Evolutionary conservation across 1,140 invertebrate species (phyloP).

Genomic region (Drosophila dunni): DNA sequence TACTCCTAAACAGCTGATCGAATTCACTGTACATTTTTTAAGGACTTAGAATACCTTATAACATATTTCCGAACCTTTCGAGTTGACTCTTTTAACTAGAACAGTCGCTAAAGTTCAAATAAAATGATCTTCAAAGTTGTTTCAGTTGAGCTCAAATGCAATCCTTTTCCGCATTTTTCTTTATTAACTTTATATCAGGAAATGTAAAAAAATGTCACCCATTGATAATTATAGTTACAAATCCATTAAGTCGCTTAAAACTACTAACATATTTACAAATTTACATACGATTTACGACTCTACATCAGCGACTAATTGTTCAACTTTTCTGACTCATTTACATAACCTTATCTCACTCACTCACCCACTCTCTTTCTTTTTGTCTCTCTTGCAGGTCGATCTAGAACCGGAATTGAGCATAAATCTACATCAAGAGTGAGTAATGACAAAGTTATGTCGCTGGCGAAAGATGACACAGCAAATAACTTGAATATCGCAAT

Average conservation of each 20-base stretch:
- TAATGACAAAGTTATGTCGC: slow-evolving; percentile 81
- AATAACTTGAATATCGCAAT: slow-evolving; percentile 13
- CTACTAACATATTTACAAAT: not conserved
- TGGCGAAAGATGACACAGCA: slow-evolving; percentile 42
- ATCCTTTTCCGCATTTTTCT: too few relatives aligned
- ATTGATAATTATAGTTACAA: not conserved
- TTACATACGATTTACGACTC: slow-evolving; percentile 8
- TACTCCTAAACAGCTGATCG: too few relatives aligned
- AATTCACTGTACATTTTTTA: too few relatives aligned
- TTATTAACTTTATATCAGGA: too few relatives aligned
- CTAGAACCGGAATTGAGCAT: slow-evolving; percentile 91
- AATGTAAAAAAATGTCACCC: not conserved
- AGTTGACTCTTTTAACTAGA: too few relatives aligned
- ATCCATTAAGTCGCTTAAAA: not conserved
- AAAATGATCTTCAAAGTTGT: too few relatives aligned
- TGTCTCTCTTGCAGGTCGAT: slow-evolving; percentile 88
- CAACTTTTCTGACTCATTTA: slow-evolving; percentile 55
- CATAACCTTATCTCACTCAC: slow-evolving; percentile 40
- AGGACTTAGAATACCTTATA: too few relatives aligned
- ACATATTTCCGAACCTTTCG: too few relatives aligned
- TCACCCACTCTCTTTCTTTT: slow-evolving; percentile 34
- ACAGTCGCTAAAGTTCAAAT: too few relatives aligned
- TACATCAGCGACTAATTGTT: slow-evolving; percentile 49
- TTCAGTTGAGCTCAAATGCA: too few relatives aligned
- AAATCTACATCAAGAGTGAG: slow-evolving; percentile 92